Conservation (phyloP, 2,797 vertebrate genomes). For the Neoniphon sammara region DNA sequence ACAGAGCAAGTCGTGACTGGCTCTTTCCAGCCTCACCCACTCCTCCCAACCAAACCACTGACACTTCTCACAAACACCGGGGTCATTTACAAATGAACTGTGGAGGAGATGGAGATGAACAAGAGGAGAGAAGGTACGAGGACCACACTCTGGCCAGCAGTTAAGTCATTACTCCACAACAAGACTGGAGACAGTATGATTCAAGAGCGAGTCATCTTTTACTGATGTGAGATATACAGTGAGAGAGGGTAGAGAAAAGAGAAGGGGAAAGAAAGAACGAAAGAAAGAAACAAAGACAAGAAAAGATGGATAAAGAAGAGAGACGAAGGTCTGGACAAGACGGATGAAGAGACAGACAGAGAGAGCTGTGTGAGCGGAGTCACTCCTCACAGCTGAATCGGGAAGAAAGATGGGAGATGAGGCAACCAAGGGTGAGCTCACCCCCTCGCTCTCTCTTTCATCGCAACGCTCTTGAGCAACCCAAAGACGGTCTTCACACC, state of each 20-base stretch:
- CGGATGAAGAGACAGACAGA: constrained; percentile 11
- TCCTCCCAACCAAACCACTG: constrained; percentile 35
- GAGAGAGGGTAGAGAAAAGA: not conserved
- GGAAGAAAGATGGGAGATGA: constrained; percentile 47
- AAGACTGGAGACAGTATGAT: constrained; percentile 47
- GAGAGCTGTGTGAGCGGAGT: constrained; percentile 27
- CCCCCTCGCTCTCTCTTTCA: constrained; percentile 48
- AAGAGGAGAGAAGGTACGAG: not conserved
- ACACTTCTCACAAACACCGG: constrained; percentile 46
- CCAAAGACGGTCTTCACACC: constrained; percentile 44
- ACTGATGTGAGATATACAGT: constrained; percentile 48
- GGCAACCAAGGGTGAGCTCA: constrained; percentile 62
- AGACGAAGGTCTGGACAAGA: not conserved
- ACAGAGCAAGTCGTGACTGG: constrained; percentile 35
- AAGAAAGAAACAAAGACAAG: not conserved
- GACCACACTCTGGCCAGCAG: constrained; percentile 13
- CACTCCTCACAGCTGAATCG: constrained; percentile 34
- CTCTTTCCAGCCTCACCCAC: constrained; percentile 36
- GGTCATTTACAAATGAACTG: not conserved
- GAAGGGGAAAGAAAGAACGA: constrained; percentile 32
- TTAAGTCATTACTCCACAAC: constrained; percentile 8
- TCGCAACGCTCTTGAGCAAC: constrained; percentile 55
- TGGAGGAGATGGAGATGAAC: not conserved
- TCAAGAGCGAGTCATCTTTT: constrained; percentile 46
- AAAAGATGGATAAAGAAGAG: not conserved